Evolutionary conservation across 1,140 invertebrate species (phyloP), one percentile per base, ranked within the genome.

Genomic region (Megathymus violae): DNA sequence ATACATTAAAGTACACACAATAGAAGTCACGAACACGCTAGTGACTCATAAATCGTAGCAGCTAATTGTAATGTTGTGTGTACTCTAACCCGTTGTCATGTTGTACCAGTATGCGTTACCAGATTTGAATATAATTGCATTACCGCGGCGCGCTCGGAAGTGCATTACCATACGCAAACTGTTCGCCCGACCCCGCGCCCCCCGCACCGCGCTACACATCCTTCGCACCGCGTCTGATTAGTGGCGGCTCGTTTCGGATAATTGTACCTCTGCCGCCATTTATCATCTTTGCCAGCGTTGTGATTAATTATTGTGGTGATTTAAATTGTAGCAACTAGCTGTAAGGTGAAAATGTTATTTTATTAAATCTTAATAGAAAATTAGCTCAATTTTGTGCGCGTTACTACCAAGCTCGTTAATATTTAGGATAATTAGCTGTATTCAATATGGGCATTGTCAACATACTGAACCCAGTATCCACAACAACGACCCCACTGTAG

Each of bases 101-200:
- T 54, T 38, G 15, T 15, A 48, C 46, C n/a, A 36, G 34, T 36
- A 48, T 48, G 51, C 22, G 51, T 56, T 22, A 43, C 17, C 9
- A 47, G 64, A 77, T 80, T 80, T 79, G 71, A 78, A 82, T 82
- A 75, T 82, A 80, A 82, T 82, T 75, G 68, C 72, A 82, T 79
- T 75, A 82, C 62, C 64, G 40, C 11, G 52, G 16, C 40, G 59
- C 27, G 51, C 19, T 41, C 36, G 51, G 51, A 58, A 51, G 59
- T 60, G 40, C 41, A 74, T 77, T 77, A 70, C 61, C 74, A 72
- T 71, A 71, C 41, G 47, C 73, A 68, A 76, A 79, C 67, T 71
- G 19, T 27, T 19, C 40, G 4, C 17, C 19, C 44, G 38, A 25
- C 7, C 4, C n/a, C 4, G 3, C 27, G 27, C 27, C 1, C 27